Evolutionary conservation across 2,888 invertebrate genomes (phyloP), one percentile per base, ranked within the genome.

Genomic region (Agrochola circellaris): DNA sequence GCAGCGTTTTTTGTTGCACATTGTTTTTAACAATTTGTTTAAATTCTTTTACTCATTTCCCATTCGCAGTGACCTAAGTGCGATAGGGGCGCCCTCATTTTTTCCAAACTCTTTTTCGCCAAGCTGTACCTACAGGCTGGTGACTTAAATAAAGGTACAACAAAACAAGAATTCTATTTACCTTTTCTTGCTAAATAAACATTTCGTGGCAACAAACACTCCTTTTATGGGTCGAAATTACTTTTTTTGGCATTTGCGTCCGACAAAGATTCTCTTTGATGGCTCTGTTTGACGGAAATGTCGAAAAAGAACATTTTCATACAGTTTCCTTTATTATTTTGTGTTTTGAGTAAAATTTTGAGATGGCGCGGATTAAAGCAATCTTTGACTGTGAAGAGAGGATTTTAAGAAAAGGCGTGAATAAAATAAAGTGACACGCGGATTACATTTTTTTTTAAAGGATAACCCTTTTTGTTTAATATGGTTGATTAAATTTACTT

Each of bases 241-340:
- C 83, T 88, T 88, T 85, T 87, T 84, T 83, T 73, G 66, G 66
- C 66, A 73, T 85, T 87, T 77, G 45, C 56, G 69, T 83, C 65
- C 76, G 13, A 74, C 71, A 82, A 82, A 83, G 71, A 84, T 85
- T 78, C 74, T 70, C 76, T 87, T 86, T 88, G 79, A 83, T 70
- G 78, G 42, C 75, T 73, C 79, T 79, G 77, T 84, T 88, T 79
- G 77, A 86, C 65, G 79, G 76, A 67, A 84, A 81, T 76, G 79
- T 65, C 64, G 79, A 73, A 83, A 82, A 73, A 75, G 70, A 82
- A 83, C 42, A 80, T 69, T 82, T 84, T 84, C 73, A 75, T 88
- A 83, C 74, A 79, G 79, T 79, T 85, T 76, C 70, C 73, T 76
- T 82, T 81, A 82, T 88, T 79, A 68, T 82, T 79, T 86, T 81